These are phyloP conservation scores for Gonioctena quinquepunctata DNA, from an alignment of 1,140 invertebrate species.

Conservation along the genomic window DNA sequence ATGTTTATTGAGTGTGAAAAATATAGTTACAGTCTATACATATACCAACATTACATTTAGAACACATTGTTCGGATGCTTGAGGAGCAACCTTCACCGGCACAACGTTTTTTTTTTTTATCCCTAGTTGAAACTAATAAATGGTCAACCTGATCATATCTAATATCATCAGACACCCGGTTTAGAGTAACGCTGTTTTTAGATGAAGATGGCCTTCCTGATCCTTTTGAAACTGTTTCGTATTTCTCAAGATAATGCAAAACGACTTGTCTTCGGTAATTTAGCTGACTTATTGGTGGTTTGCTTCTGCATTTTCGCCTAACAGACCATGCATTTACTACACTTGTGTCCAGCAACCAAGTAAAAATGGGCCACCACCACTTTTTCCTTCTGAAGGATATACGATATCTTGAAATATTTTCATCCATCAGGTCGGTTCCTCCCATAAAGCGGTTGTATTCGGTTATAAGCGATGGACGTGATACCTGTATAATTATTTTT, in stretches of 20 bases:
- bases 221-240: neutral
- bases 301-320: constrained; percentile 31
- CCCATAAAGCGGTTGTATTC: constrained; percentile 47
- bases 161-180: neutral
- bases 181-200: neutral
- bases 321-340: constrained; percentile 49
- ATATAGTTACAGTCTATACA: neutral
- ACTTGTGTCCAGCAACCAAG: constrained; percentile 43
- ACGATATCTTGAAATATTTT: constrained; percentile 49
- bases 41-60: neutral
- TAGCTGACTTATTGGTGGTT: constrained; percentile 32
- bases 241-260: neutral
- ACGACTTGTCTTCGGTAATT: constrained; percentile 39
- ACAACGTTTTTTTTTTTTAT: neutral
- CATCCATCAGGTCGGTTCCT: constrained; percentile 48
- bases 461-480: constrained; percentile 25
- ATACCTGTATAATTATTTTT: constrained; percentile 37
- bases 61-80: neutral
- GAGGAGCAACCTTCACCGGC: neutral
- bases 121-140: neutral
- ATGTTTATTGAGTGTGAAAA: neutral
- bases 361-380: constrained; percentile 50
- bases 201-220: neutral
- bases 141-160: neutral
- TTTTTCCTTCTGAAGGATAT: constrained; percentile 46